phyloP scores from a whole-genome alignment of 2,113 vertebrate genomes.

The Dromiciops gliroides region DNA sequence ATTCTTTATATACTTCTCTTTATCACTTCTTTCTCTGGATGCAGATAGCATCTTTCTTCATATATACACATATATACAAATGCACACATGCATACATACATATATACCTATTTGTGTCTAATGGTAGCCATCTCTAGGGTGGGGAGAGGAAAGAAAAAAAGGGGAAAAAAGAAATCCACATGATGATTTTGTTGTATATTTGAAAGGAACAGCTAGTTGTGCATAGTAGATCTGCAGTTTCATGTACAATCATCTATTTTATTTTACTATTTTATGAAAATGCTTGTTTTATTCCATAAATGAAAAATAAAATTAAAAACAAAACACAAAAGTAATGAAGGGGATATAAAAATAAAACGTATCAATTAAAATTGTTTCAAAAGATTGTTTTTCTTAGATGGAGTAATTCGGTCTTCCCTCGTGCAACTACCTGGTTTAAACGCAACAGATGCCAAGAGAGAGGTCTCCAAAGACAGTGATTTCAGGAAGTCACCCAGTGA shows the following conservation, averaged over 20 bases:
- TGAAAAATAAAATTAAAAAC: not conserved
- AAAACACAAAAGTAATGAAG: not conserved
- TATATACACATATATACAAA: no score
- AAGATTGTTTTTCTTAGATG: not conserved
- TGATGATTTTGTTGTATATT: not conserved
- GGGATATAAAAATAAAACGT: not conserved
- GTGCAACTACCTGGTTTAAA: not conserved
- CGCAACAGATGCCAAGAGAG: constrained; percentile 21
- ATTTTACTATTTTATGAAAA: not conserved
- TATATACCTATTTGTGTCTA: not conserved
- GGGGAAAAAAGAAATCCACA: not conserved
- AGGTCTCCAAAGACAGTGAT: constrained; percentile 6
- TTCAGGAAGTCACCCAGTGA: constrained; percentile 32
- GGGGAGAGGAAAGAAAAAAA: not conserved
- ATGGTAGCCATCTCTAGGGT: not conserved
- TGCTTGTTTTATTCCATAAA: not conserved
- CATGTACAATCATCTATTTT: not conserved
- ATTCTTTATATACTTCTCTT: no score
- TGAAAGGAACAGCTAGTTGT: not conserved
- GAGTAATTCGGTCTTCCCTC: not conserved
- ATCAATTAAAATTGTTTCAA: not conserved
- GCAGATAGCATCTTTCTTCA: no score
- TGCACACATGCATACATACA: no score
- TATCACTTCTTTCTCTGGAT: no score
- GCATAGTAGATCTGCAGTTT: not conserved